Evolutionary conservation across 2,888 invertebrate species (phyloP).

Genomic region (Eumacrocentrus americanus): DNA sequence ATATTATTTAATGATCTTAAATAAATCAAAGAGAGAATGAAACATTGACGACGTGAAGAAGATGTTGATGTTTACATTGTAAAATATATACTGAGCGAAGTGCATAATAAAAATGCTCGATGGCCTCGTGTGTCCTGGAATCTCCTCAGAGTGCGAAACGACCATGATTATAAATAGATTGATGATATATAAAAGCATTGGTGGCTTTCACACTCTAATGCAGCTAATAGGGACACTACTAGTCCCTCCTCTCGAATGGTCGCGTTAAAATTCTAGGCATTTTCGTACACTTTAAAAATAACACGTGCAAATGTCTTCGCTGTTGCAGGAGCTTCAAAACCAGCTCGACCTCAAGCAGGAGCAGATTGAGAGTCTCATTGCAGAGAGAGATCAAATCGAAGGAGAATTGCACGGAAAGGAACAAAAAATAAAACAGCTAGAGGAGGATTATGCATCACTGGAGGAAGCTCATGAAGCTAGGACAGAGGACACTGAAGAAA

Average conservation of each 20-base stretch:
- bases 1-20: not conserved
- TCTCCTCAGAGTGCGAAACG: not conserved
- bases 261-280: not conserved
- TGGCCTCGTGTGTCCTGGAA: not conserved
- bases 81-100: too few species aligned
- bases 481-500: constrained; percentile 40
- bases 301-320: constrained; percentile 10
- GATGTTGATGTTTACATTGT: too few species aligned
- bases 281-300: not conserved
- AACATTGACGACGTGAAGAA: not conserved
- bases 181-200: not conserved
- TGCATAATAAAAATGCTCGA: too few species aligned
- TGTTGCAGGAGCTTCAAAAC: constrained; percentile 50
- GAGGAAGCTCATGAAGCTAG: constrained; percentile 35
- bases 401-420: constrained; percentile 46
- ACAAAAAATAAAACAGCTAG: constrained; percentile 36
- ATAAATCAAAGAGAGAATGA: not conserved
- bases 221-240: not conserved
- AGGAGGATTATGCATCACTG: not conserved
- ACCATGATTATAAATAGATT: not conserved
- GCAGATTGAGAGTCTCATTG: constrained; percentile 59
- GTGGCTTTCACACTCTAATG: not conserved
- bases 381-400: constrained; percentile 52
- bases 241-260: not conserved
- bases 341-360: constrained; percentile 56